These are phyloP conservation scores for Lordiphosa collinella DNA, from an alignment of 1,140 invertebrate species.

Conservation along the genomic window DNA sequence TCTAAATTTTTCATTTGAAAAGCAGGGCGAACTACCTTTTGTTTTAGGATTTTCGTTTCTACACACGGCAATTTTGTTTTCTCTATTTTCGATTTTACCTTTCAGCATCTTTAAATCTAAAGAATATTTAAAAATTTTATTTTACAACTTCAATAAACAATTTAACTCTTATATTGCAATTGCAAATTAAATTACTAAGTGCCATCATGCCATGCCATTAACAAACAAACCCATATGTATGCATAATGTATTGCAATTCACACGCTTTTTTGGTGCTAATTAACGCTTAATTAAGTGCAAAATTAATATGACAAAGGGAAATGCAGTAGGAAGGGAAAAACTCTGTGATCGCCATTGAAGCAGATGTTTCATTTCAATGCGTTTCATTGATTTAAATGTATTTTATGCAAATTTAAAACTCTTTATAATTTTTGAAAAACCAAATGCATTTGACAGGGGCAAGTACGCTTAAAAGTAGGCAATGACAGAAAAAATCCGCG, in stretches of 20 bases:
- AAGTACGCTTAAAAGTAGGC: neutral
- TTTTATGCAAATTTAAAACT: slow-evolving; percentile 53
- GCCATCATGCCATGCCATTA: slow-evolving; percentile 25
- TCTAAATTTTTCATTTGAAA: no score
- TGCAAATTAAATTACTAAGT: slow-evolving; percentile 22
- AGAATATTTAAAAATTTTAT: no score
- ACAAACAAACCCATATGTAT: slow-evolving; percentile 31
- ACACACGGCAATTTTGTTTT: no score
- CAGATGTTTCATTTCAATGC: slow-evolving; percentile 48
- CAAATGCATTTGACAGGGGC: slow-evolving; percentile 24
- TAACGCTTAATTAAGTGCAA: slow-evolving; percentile 71
- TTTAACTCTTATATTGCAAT: neutral
- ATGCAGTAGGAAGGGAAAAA: neutral
- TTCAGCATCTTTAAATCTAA: no score
- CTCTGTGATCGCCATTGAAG: slow-evolving; percentile 1
- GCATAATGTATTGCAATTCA: slow-evolving; percentile 52
- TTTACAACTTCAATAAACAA: no score
- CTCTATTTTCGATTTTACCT: no score
- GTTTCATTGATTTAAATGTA: slow-evolving; percentile 68
- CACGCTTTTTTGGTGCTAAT: slow-evolving; percentile 51
- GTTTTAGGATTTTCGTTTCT: no score
- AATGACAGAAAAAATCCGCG: slow-evolving; percentile 1
- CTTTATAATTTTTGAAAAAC: slow-evolving; percentile 17
- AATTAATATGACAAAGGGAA: slow-evolving; percentile 51
- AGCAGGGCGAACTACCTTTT: no score